Conservation (phyloP, 2,113 vertebrate species). For the Brachypteracias leptosomus region DNA sequence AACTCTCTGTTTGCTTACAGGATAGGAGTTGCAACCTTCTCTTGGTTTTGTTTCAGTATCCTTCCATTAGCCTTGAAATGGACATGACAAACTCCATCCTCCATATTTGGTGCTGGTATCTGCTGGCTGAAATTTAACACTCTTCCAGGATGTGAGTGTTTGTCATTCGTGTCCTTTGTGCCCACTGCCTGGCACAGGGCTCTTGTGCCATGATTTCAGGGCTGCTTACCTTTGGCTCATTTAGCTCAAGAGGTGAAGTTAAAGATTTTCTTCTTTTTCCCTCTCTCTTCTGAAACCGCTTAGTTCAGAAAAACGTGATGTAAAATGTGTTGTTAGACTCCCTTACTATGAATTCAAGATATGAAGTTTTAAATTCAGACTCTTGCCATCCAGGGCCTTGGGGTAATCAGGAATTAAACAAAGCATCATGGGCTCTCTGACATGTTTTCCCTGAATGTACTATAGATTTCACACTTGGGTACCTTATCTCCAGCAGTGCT, state of each 20-base stretch:
- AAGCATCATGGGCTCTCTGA: not conserved
- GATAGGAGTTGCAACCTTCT: not conserved
- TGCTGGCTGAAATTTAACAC: not conserved
- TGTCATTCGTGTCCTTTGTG: not conserved
- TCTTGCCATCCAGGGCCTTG: not conserved
- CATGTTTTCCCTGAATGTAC: not conserved
- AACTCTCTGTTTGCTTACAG: not conserved
- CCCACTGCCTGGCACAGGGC: not conserved
- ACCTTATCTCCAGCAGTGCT: not conserved
- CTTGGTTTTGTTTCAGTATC: not conserved
- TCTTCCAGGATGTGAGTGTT: not conserved
- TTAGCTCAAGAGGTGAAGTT: not conserved
- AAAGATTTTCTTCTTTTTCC: not conserved
- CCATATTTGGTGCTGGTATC: not conserved
- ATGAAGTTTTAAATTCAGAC: not conserved
- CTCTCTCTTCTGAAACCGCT: not conserved
- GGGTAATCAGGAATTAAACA: not conserved
- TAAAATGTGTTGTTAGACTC: not conserved
- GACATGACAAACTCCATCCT: not conserved
- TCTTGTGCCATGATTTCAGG: not conserved
- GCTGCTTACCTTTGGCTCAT: not conserved
- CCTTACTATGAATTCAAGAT: not conserved
- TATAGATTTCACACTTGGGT: not conserved
- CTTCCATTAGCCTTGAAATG: not conserved
- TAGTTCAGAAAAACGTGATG: not conserved